Evolutionary conservation across 2,113 vertebrate species (phyloP).

Genomic region (Xenopus laevis): DNA sequence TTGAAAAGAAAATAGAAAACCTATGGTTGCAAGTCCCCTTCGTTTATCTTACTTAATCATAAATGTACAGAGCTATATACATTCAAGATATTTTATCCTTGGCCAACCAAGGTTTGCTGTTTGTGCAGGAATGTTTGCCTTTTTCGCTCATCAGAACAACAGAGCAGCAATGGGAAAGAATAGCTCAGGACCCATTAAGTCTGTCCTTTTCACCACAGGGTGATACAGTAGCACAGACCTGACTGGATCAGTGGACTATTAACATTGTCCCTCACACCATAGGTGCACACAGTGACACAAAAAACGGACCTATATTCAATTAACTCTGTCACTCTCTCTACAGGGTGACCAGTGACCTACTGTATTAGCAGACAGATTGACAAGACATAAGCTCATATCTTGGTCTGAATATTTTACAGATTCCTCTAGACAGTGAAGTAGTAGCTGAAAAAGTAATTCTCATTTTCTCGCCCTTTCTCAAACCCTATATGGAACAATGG

Average conservation of each 20-base stretch:
- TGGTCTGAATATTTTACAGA: neutral
- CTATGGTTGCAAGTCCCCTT: too few relatives aligned
- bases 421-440: neutral
- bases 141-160: constrained; percentile 6
- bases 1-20: too few relatives aligned
- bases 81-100: too few relatives aligned
- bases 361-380: neutral
- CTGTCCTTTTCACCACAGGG: neutral
- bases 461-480: neutral
- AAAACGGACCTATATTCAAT: constrained; percentile 7
- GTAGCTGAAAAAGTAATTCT: neutral
- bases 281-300: neutral
- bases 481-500: constrained; percentile 19
- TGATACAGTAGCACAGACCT: neutral
- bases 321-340: constrained; percentile 1
- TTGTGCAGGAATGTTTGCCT: too few relatives aligned
- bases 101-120: too few relatives aligned
- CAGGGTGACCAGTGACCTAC: neutral
- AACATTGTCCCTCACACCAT: constrained; percentile 12
- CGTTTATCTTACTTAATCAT: too few relatives aligned
- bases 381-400: neutral
- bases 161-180: neutral
- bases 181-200: neutral
- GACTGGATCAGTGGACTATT: constrained; percentile 20
- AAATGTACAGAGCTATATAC: too few relatives aligned